Conservation (phyloP, 2,797 vertebrate genomes). For the Decapterus maruadsi region DNA sequence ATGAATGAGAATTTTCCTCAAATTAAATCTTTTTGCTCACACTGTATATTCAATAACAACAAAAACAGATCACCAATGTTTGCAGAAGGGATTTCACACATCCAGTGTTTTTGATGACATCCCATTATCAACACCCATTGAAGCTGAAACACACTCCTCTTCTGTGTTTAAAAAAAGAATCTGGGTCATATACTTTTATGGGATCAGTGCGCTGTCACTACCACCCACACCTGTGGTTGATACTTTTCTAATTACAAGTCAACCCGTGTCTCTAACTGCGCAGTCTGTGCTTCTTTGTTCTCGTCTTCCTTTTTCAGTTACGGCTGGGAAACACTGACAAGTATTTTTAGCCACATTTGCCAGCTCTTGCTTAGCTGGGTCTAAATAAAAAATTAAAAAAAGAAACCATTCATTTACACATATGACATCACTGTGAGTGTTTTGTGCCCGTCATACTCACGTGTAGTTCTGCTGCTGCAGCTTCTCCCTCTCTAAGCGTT, state of each 20-base stretch:
- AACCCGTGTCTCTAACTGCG: background rate
- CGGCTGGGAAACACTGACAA: background rate
- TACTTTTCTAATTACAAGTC: background rate
- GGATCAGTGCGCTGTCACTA: background rate
- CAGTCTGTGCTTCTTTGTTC: background rate
- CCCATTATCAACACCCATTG: too few species aligned
- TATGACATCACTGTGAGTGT: background rate
- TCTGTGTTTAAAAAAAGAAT: background rate
- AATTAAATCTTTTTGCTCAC: too few species aligned
- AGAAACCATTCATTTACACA: too few species aligned
- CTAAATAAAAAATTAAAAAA: slow-evolving; percentile 3
- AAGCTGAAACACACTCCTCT: background rate
- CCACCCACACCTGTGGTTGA: background rate
- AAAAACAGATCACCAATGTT: too few species aligned
- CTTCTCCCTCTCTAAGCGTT: slow-evolving; percentile 86
- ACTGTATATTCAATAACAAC: too few species aligned
- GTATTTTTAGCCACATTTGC: background rate
- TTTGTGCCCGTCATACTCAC: slow-evolving; percentile 66
- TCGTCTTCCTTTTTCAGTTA: background rate
- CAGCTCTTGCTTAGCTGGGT: background rate
- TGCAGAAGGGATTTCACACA: background rate
- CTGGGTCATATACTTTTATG: background rate
- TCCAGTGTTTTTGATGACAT: background rate
- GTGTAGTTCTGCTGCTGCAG: slow-evolving; percentile 84
- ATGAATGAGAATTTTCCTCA: too few species aligned